Base-by-base conservation (phyloP, 1,140 invertebrate species). In the Prorops nasuta region DNA sequence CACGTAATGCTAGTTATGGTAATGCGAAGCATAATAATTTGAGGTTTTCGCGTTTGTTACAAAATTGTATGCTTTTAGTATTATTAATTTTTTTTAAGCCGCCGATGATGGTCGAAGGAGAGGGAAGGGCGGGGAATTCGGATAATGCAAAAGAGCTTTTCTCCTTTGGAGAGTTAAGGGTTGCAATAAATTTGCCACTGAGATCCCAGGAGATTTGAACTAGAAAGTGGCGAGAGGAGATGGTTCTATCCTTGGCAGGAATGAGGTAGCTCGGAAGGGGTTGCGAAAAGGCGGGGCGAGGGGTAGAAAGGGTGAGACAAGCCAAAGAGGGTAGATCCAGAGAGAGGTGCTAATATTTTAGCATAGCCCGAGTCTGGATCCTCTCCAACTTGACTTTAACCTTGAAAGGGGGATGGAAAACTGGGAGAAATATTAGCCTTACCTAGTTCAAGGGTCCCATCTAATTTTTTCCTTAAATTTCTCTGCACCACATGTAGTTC, bases 241-340 rank as follows among this genome's bases (percentile, higher is more conserved):
- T 28, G 4, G 4, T 4, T 10, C 24, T 6, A 10, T 28, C 24
- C 4, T 4, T 6, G 24, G 4, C 4, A 28, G 10, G 10, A 28
- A 28, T 4, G 24, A 10, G 24, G 24, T 4, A 6, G 24, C 24
- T 65, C 59, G 56, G 51, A 43, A 4, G 24, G 55, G 48, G 55
- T 51, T 49, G 44, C 42, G 48, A 54, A 51, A 52, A 60, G 60
- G 45, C 60, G 24, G 10, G 4, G 4, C 44, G 40, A 56, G 54
- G 55, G 58, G 57, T 49, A 53, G 57, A 55, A 45, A 51, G 40
- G 46, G 51, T 44, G 54, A 63, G 62, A 56, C 49, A 58, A 58
- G 45, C 43, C 43, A 31, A 41, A 42, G 15, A 41, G 18, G 50
- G 46, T 51, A 39, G 43, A 28, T 4, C 24, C 24, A 6, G 10